These are phyloP conservation scores for Hydrochoerus hydrochaeris DNA, from an alignment of 2,113 vertebrate species.

Conservation along the genomic window DNA sequence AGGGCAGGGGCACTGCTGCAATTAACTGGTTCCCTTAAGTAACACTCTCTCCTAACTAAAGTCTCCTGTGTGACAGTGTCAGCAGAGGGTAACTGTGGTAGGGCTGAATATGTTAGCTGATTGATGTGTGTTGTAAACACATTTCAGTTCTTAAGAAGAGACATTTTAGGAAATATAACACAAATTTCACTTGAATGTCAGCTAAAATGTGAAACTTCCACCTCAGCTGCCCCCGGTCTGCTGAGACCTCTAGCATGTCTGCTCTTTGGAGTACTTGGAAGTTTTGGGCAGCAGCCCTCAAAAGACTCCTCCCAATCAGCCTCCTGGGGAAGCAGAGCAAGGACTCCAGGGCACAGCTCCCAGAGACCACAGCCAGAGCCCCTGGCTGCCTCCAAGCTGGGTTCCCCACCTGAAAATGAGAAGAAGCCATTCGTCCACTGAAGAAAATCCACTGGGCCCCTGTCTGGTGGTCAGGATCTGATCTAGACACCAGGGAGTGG, in stretches of 20 bases:
- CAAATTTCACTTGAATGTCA: not conserved
- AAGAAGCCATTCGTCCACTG: not conserved
- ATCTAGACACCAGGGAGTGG: not conserved
- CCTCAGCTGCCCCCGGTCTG: not conserved
- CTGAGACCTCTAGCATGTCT: not conserved
- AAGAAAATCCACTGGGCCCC: not conserved
- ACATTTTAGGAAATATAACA: not conserved
- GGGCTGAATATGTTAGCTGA: not conserved
- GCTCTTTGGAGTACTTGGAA: not conserved
- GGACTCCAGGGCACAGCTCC: too few species aligned
- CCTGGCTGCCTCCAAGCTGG: not conserved
- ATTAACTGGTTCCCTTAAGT: too few species aligned
- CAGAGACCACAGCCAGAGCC: not conserved
- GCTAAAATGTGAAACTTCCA: not conserved
- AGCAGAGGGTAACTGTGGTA: not conserved
- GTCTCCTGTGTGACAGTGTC: fast-evolving
- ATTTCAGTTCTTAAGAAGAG: not conserved
- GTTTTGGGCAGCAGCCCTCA: fast-evolving
- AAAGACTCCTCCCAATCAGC: not conserved
- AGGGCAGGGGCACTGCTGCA: not conserved
- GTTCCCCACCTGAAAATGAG: not conserved
- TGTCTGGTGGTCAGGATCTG: not conserved
- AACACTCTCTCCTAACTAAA: not conserved
- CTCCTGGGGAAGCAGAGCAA: not conserved
- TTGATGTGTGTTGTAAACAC: not conserved